Percentiles rank a stretch among this genome's conserved stretches.
phyloP scores from a whole-genome alignment of 2,888 invertebrate species.

The Teleogryllus oceanicus region DNA sequence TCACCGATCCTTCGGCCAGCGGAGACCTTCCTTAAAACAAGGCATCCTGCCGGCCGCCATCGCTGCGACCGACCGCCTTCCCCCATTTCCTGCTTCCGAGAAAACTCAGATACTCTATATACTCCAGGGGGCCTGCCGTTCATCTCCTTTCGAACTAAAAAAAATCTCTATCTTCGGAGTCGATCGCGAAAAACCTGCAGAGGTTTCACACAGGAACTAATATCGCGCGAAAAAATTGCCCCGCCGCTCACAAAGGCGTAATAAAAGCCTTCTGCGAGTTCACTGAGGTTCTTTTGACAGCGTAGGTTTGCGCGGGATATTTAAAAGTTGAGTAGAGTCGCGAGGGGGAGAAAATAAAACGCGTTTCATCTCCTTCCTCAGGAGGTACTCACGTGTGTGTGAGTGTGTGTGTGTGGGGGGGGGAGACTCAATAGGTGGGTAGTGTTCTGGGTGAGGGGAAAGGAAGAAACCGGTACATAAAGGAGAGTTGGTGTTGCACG shows the following conservation, averaged over 20 bases:
- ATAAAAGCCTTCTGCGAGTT: conserved; percentile 3
- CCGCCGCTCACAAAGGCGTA: conserved; percentile 6
- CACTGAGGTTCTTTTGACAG: not conserved
- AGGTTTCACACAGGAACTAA: conserved; percentile 18
- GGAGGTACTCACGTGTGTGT: not conserved
- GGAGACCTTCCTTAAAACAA: no score
- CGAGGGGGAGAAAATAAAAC: not conserved
- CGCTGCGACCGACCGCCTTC: no score
- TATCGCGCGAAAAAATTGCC: conserved; percentile 1
- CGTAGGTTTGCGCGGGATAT: conserved; percentile 9
- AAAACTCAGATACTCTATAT: no score
- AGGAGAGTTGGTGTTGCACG: not conserved
- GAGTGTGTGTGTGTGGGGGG: not conserved
- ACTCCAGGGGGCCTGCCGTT: not conserved
- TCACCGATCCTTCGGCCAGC: no score
- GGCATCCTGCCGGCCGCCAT: no score
- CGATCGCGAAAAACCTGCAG: conserved; percentile 6
- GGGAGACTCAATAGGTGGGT: not conserved
- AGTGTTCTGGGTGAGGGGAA: not conserved
- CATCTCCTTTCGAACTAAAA: not conserved
- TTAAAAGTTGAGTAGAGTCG: conserved; percentile 18
- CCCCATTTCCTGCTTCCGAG: no score
- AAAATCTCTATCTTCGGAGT: not conserved
- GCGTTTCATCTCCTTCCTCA: conserved; percentile 7
- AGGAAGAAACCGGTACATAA: not conserved